Evolutionary conservation across 2,113 vertebrate species (phyloP).

Genomic region (Alethe castanea): DNA sequence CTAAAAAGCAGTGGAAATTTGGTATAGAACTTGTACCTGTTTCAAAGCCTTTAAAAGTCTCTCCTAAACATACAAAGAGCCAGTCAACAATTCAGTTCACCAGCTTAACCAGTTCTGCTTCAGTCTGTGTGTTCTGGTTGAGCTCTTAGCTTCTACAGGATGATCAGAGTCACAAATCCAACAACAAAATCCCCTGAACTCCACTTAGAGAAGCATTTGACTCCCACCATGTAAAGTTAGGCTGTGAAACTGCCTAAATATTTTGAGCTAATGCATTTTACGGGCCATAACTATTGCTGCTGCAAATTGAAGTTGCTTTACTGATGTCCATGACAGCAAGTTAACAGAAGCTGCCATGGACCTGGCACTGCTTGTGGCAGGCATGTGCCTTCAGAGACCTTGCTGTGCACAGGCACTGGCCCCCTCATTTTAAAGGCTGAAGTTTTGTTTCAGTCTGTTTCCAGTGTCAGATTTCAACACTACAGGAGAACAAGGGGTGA

Average conservation of each 20-base stretch:
- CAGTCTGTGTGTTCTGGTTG: neutral
- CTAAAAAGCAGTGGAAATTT: neutral
- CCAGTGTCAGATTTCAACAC: neutral
- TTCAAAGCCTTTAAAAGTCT: neutral
- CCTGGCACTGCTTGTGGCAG: neutral
- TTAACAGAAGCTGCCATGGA: accelerated
- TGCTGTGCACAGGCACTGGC: neutral
- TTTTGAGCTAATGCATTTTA: neutral
- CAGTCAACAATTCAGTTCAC: neutral
- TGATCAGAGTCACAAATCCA: neutral
- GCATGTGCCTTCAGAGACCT: accelerated
- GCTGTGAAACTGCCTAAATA: neutral
- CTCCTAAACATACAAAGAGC: neutral
- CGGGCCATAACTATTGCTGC: neutral
- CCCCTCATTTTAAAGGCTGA: neutral
- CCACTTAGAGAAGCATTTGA: neutral
- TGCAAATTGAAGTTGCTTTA: neutral
- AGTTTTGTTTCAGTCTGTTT: neutral
- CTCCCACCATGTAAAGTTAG: neutral
- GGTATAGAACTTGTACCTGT: neutral
- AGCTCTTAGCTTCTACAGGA: neutral
- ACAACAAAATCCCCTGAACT: neutral
- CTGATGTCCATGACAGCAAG: neutral
- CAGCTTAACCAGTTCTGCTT: neutral
- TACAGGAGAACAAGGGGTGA: neutral